Conservation (phyloP, 2,888 invertebrate genomes). For the Leucoptera coffeella region DNA sequence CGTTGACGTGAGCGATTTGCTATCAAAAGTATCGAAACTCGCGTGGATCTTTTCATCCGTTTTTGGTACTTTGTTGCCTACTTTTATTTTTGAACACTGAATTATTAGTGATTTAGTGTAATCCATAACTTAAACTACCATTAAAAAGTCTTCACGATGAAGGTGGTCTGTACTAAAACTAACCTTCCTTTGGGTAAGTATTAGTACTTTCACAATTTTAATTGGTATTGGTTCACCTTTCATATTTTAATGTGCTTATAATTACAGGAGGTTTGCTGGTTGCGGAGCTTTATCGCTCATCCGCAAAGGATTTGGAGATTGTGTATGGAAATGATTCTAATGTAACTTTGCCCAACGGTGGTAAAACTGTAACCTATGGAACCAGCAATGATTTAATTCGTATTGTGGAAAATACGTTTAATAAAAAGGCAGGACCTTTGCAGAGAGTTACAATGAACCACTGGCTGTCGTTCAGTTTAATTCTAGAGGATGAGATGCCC, state of each 20-base stretch:
- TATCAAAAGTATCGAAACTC: too few relatives aligned
- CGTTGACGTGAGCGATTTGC: too few relatives aligned
- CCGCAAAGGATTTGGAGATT: slow-evolving; percentile 44
- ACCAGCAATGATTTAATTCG: slow-evolving; percentile 68
- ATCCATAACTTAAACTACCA: slow-evolving; percentile 1
- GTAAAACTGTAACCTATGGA: slow-evolving; percentile 50
- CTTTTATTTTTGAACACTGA: too few relatives aligned
- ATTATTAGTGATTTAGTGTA: too few relatives aligned
- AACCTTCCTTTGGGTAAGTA: slow-evolving; percentile 47
- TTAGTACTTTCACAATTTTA: too few relatives aligned
- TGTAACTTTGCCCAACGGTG: slow-evolving; percentile 41
- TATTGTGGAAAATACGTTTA: slow-evolving; percentile 57
- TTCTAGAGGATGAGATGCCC: slow-evolving; percentile 54
- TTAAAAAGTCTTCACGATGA: slow-evolving; percentile 15
- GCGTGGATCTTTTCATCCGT: too few relatives aligned
- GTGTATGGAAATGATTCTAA: slow-evolving; percentile 58
- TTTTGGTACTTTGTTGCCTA: too few relatives aligned
- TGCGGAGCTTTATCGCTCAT: slow-evolving; percentile 51
- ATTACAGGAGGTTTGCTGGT: slow-evolving; percentile 63
- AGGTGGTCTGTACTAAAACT: slow-evolving; percentile 33
- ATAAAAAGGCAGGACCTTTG: slow-evolving; percentile 53
- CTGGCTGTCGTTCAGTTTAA: slow-evolving; percentile 76
- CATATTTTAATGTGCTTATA: slow-evolving; percentile 18
- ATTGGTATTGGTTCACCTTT: too few relatives aligned
- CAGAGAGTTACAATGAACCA: slow-evolving; percentile 84